These are phyloP conservation scores for Alcedo atthis DNA, from an alignment of 2,797 vertebrate genomes.

Conservation along the genomic window DNA sequence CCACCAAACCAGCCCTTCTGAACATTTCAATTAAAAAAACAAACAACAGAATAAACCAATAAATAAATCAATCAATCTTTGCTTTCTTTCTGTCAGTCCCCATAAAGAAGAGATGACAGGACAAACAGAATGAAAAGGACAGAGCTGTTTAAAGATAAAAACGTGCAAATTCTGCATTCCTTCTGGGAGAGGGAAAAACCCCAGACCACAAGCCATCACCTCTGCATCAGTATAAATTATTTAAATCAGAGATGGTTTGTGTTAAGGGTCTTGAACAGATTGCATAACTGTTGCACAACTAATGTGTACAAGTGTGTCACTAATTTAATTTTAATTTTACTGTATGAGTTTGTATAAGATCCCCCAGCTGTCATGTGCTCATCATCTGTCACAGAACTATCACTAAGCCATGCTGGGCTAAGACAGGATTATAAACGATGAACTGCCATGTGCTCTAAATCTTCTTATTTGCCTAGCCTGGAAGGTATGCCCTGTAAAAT, in stretches of 20 bases:
- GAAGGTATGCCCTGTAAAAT: conserved; percentile 83
- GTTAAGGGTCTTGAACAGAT: conserved; percentile 74
- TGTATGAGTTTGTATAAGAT: conserved; percentile 80
- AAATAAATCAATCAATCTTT: not conserved
- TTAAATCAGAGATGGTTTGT: conserved; percentile 48
- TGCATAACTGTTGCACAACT: conserved; percentile 82
- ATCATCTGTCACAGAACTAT: conserved; percentile 84
- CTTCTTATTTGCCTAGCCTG: conserved; percentile 86
- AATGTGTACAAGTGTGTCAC: conserved; percentile 85
- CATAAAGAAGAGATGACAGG: not conserved
- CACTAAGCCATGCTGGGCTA: conserved; percentile 87
- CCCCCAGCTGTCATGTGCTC: conserved; percentile 85
- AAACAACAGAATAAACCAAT: too few species aligned
- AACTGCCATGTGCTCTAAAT: conserved; percentile 87
- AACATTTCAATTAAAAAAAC: not conserved
- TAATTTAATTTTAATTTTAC: conserved; percentile 88
- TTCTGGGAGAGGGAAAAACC: not conserved
- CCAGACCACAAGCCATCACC: not conserved
- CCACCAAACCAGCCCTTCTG: not conserved
- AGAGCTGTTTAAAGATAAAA: conserved; percentile 15
- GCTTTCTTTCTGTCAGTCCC: not conserved
- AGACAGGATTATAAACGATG: conserved; percentile 88
- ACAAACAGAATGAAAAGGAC: not conserved
- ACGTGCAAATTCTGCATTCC: conserved; percentile 14
- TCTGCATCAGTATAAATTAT: conserved; percentile 24